Percentiles rank a stretch among this genome's conserved stretches.
These are phyloP conservation scores for Bombus confusus DNA, from an alignment of 1,140 invertebrate genomes.

Conservation along the genomic window DNA sequence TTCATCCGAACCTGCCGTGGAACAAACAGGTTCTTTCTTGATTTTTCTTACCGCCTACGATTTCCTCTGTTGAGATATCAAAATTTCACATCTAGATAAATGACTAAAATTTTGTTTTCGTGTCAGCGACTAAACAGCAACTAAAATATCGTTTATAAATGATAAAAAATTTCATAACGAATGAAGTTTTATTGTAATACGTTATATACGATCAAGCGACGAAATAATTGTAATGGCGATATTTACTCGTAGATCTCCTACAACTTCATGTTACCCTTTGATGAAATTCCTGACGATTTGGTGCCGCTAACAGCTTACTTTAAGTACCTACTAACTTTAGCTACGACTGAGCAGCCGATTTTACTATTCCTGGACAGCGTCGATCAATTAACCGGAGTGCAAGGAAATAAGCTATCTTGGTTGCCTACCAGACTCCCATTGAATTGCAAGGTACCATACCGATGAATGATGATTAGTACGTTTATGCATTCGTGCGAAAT, in stretches of 20 bases:
- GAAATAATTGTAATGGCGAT: background rate
- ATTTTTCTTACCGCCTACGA: too few relatives aligned
- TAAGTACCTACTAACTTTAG: conserved; percentile 94
- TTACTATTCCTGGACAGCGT: conserved; percentile 95
- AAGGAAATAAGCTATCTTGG: conserved; percentile 98
- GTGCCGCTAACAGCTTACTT: conserved; percentile 97
- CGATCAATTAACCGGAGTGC: conserved; percentile 96
- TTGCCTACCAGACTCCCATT: conserved; percentile 94
- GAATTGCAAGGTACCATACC: conserved; percentile 90
- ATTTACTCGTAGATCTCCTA: conserved; percentile 90
- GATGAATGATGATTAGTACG: background rate
- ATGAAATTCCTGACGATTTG: conserved; percentile 97
- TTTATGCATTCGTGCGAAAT: background rate
- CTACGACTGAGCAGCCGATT: conserved; percentile 91
- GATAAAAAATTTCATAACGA: background rate
- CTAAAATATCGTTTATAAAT: too few relatives aligned
- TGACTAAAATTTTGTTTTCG: too few relatives aligned
- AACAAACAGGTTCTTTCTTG: background rate
- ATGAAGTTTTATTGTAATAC: background rate
- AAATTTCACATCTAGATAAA: background rate
- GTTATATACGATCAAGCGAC: background rate
- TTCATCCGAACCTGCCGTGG: background rate
- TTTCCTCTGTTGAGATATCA: background rate
- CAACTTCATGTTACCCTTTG: conserved; percentile 96
- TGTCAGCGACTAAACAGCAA: too few relatives aligned